Base-by-base conservation (phyloP, 2,888 invertebrate species). In the Icerya purchasi region DNA sequence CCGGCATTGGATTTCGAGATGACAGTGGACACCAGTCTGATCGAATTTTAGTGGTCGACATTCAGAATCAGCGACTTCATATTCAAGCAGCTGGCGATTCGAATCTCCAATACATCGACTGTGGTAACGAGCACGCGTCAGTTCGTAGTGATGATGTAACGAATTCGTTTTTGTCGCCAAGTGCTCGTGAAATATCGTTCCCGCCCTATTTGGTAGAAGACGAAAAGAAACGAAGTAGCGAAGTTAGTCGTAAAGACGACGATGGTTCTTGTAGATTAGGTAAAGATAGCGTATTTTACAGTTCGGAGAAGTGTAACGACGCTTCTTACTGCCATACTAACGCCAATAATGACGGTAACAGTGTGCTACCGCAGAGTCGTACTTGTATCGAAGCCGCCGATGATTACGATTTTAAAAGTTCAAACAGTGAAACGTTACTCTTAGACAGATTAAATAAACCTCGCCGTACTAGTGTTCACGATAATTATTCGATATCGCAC, bases 1-100 rank as follows among this genome's bases (percentile, higher is more conserved):
- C 92, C 1, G 93, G 94, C 0, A 91, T 94, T 62, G 93, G 93
- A 0, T 92, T 92, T 67, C 81, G 89, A 64, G 91, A 91, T 67
- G 90, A 92, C 67, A 84, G 84, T 66, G 81, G 84, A 10, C 86
- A 86, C 67, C 81, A 87, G 57, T 85, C 86, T 0, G 88, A 87
- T 69, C 75, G 86, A 61, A 86, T 87, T 66, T 70, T 85, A 36
- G 81, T 84, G 0, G 84, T 85, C 0, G 86, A 87, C 68, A 85
- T 85, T 68, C 68, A 67, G 51, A 68, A 69, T 62, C 68, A 68
- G 59, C 62, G 68, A 49, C 63, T 69, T 49, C 69, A 70, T 57
- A 67, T 68, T 56, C 68, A 69, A 64, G 60, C 60, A 8, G 60
- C 56, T 3, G 60, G 60, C 21, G 49, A 54, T 22, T 51, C 60